Conservation (phyloP, 2,113 vertebrate genomes). For the Mellivora capensis region DNA sequence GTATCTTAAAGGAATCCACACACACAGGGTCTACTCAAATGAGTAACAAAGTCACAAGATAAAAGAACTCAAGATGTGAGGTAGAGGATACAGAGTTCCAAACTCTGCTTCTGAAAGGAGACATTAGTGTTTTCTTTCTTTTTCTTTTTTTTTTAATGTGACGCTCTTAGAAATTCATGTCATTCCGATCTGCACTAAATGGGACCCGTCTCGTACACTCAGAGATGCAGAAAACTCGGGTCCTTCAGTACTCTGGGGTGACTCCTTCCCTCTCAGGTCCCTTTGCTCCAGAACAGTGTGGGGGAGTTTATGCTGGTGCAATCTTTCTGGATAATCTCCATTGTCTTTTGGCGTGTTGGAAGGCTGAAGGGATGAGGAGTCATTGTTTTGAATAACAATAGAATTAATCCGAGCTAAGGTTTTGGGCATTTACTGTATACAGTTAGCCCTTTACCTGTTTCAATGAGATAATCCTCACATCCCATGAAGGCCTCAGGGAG, state of each 20-base stretch:
- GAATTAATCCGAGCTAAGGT: not conserved
- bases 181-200: not conserved
- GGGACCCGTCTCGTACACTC: not conserved
- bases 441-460: not conserved
- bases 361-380: not conserved
- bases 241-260: not conserved
- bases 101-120: not conserved
- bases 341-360: not conserved
- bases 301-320: not conserved
- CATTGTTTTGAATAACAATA: not conserved
- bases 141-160: no score
- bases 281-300: not conserved
- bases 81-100: not conserved
- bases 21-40: not conserved
- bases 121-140: no score
- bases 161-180: not conserved
- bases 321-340: not conserved
- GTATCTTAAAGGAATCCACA: not conserved
- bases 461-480: not conserved
- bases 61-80: not conserved
- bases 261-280: not conserved
- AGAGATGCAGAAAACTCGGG: not conserved
- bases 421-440: fast-evolving
- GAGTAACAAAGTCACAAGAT: not conserved
- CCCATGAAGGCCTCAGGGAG: not conserved